Evolutionary conservation across 2,888 invertebrate species (phyloP), one percentile per base, ranked within the genome.

Genomic region (Ectemnius lituratus): DNA sequence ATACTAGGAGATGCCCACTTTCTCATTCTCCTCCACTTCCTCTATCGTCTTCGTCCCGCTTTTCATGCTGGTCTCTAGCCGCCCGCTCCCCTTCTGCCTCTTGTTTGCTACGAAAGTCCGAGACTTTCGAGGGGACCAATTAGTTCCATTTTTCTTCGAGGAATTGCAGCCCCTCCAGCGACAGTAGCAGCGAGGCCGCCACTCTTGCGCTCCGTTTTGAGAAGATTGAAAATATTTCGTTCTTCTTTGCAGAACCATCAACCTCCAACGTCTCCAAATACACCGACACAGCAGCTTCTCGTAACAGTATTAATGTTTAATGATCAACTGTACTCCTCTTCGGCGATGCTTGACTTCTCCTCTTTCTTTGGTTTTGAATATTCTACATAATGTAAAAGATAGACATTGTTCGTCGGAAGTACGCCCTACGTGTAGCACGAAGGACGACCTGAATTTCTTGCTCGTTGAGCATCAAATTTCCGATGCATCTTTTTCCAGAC

Each of bases 101-200:
- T 88, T 88, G 88, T 90, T 90, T 89, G 87, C 88, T 82, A 78
- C 78, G 63, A 85, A 87, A 86, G 85, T 85, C 85, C 85, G 82
- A 85, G 85, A 88, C 87, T 85, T 85, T 83, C 86, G 84, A 84
- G 84, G 84, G 84, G 86, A 88, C 89, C 90, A 90, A 90, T 90
- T 90, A 90, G 90, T 88, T 89, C 82, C 85, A 87, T 88, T 89
- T 89, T 89, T 88, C 86, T 86, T 85, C 82, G 81, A 84, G 78
- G 78, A 83, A 76, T 73, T 80, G 68, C 70, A 79, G 66, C 70
- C 63, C 59, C 66, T 45, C 62, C 60, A 64, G 64, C 56, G 37
- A 47, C 68, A 49, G 70, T 65, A 57, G 23, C 4, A 16, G 45
- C 46, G 37, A 52, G 4, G 47, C 60, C 66, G 49, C 66, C 49